These are phyloP conservation scores for Rhinoraja longicauda DNA, from an alignment of 2,797 vertebrate genomes.

Conservation along the genomic window DNA sequence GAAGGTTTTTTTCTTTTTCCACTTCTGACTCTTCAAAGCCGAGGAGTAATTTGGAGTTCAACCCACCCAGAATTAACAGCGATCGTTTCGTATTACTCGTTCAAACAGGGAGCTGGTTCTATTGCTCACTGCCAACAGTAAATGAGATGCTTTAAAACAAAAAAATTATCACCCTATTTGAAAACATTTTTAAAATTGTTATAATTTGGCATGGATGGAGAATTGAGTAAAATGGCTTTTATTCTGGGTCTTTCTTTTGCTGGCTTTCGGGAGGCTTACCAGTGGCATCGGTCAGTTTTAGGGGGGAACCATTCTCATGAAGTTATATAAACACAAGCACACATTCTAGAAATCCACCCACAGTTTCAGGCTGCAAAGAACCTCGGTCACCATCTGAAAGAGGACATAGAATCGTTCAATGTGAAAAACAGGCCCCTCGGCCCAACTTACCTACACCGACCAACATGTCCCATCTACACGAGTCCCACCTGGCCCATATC, in stretches of 20 bases:
- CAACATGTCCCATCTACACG: too few relatives aligned
- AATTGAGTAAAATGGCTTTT: background rate
- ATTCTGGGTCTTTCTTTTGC: background rate
- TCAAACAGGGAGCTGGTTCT: background rate
- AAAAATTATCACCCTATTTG: background rate
- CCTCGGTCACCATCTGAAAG: background rate
- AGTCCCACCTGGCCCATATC: too few relatives aligned
- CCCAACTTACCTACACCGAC: too few relatives aligned
- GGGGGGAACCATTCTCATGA: background rate
- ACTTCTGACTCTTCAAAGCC: background rate
- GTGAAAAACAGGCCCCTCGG: too few relatives aligned
- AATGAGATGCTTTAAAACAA: background rate
- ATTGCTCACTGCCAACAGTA: background rate
- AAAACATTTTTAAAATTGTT: background rate
- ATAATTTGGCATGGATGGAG: background rate
- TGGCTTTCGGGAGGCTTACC: background rate
- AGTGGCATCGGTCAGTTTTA: background rate
- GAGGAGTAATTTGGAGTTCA: background rate
- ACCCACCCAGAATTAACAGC: background rate
- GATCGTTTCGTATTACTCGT: background rate
- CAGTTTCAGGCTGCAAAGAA: background rate
- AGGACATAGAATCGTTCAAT: background rate
- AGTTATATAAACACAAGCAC: background rate
- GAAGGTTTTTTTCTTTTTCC: background rate
- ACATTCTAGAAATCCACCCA: background rate